These are phyloP conservation scores for Onychomys torridus DNA, from an alignment of 2,797 vertebrate genomes.

Conservation along the genomic window DNA sequence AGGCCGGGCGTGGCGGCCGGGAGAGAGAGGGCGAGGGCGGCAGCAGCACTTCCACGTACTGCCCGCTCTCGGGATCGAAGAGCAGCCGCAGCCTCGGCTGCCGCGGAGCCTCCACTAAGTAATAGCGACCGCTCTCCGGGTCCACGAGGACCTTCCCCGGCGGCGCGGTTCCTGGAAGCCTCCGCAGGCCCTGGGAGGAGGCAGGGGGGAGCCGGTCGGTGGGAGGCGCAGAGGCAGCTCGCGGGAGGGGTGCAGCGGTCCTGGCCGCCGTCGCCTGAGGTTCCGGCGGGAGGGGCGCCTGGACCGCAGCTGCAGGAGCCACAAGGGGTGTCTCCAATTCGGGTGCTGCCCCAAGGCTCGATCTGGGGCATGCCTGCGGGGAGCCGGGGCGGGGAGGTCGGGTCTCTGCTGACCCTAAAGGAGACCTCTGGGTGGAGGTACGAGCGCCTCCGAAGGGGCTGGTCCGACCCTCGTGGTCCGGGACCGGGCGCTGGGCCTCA, in stretches of 20 bases:
- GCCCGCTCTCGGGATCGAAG: slow-evolving; percentile 96
- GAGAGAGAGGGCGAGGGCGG: slow-evolving; percentile 89
- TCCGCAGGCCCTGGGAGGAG: slow-evolving; percentile 70
- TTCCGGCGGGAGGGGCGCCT: slow-evolving; percentile 80
- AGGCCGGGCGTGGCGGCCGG: slow-evolving; percentile 90
- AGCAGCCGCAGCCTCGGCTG: slow-evolving; percentile 94
- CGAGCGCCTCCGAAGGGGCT: slow-evolving; percentile 62
- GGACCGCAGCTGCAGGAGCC: not conserved
- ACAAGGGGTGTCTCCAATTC: slow-evolving; percentile 1
- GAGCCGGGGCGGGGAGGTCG: not conserved
- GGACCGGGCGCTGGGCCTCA: not conserved
- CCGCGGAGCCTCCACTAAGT: slow-evolving; percentile 94
- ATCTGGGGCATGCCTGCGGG: slow-evolving; percentile 59
- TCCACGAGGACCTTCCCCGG: slow-evolving; percentile 93
- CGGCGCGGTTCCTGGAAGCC: slow-evolving; percentile 84
- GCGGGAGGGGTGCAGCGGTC: slow-evolving; percentile 75
- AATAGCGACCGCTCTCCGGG: slow-evolving; percentile 96
- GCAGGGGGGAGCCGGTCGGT: slow-evolving; percentile 84
- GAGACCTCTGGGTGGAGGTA: slow-evolving; percentile 13
- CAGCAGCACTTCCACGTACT: slow-evolving; percentile 95
- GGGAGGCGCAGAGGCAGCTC: slow-evolving; percentile 86
- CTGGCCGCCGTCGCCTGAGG: slow-evolving; percentile 47
- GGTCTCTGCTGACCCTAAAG: not conserved
- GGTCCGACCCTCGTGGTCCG: not conserved
- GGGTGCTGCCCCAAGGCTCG: slow-evolving; percentile 44